These are phyloP conservation scores for Neodontobutis hainanensis DNA, from an alignment of 2,113 vertebrate genomes.

Conservation along the genomic window DNA sequence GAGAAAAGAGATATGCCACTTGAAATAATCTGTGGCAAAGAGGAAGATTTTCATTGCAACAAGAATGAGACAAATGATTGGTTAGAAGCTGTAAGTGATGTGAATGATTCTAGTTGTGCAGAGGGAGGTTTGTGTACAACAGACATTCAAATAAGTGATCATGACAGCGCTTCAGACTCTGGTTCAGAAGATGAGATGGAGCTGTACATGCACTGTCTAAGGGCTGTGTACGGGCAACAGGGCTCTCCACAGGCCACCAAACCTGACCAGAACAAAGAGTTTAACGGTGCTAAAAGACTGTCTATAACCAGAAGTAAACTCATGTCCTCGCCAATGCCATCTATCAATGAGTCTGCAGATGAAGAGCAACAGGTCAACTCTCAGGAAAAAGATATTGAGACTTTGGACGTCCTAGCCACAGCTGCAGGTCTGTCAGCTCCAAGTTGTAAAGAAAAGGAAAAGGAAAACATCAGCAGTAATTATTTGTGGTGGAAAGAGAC, in stretches of 20 bases:
- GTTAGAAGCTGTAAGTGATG: background rate
- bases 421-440: conserved; percentile 22
- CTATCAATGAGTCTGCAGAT: conserved; percentile 73
- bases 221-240: conserved; percentile 41
- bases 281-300: conserved; percentile 35
- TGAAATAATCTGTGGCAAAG: conserved; percentile 15
- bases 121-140: background rate
- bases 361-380: conserved; percentile 58
- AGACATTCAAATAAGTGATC: conserved; percentile 13
- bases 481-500: conserved; percentile 66
- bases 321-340: conserved; percentile 54
- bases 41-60: background rate
- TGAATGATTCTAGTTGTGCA: background rate
- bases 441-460: conserved; percentile 49
- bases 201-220: conserved; percentile 73
- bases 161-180: conserved; percentile 61
- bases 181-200: conserved; percentile 77
- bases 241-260: conserved; percentile 1
- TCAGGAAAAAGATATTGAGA: conserved; percentile 25
- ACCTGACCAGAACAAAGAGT: conserved; percentile 16
- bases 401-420: conserved; percentile 4
- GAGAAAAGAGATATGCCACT: conserved; percentile 7
- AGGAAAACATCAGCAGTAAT: conserved; percentile 31
- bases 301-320: conserved; percentile 48
- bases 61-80: background rate